Evolutionary conservation across 2,888 invertebrate species (phyloP).

Genomic region (Rotaria magnacalcarata): DNA sequence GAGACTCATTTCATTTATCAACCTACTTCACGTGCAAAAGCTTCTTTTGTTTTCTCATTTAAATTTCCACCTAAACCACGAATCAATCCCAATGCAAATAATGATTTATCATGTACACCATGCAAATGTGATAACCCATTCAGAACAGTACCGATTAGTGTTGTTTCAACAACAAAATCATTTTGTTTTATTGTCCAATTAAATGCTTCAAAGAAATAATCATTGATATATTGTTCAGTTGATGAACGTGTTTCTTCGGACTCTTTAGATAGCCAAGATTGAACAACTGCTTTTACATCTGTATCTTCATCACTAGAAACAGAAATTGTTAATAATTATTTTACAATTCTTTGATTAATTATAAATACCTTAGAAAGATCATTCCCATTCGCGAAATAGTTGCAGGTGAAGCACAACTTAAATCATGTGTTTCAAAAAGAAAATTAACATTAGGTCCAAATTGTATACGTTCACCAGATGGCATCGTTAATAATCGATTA

Average conservation of each 20-base stretch:
- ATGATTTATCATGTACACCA: slow-evolving; percentile 62
- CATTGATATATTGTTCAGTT: slow-evolving; percentile 66
- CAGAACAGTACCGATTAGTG: slow-evolving; percentile 64
- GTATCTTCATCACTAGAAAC: slow-evolving; percentile 69
- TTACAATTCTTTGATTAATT: slow-evolving; percentile 55
- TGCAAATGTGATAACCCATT: slow-evolving; percentile 66
- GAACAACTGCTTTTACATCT: slow-evolving; percentile 65
- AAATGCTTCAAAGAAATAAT: slow-evolving; percentile 67
- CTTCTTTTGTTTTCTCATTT: slow-evolving; percentile 52
- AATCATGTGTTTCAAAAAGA: slow-evolving; percentile 87
- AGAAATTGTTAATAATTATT: background rate
- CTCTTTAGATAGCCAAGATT: slow-evolving; percentile 64
- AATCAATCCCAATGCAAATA: slow-evolving; percentile 67
- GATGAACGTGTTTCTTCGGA: slow-evolving; percentile 62
- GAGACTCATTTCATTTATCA: background rate
- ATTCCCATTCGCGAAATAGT: slow-evolving; percentile 95
- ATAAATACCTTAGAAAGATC: slow-evolving; percentile 74
- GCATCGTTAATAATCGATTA: slow-evolving; percentile 78
- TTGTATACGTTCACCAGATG: slow-evolving; percentile 89
- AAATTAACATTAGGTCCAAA: slow-evolving; percentile 89
- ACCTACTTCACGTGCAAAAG: slow-evolving; percentile 46
- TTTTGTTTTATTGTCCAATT: slow-evolving; percentile 65
- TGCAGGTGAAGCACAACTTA: slow-evolving; percentile 88
- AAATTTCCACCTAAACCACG: slow-evolving; percentile 69
- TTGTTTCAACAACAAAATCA: slow-evolving; percentile 63